A percentile compares a stretch with the other conserved stretches of the same genome.
Conservation (phyloP, 2,888 invertebrate species). For the Sericinus montela region DNA sequence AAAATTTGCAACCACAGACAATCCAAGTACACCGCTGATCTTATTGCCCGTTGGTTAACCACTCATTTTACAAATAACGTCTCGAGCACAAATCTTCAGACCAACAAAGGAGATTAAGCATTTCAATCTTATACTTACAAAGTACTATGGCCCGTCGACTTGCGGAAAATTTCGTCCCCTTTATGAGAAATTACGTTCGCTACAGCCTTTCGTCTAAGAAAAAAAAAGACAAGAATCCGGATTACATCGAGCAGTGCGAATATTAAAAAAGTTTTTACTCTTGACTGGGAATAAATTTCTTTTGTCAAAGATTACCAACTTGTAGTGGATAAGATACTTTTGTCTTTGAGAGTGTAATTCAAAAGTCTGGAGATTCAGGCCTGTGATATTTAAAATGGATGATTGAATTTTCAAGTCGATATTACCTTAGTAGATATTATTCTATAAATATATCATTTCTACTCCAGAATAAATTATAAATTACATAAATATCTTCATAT, state of each 20-base stretch:
- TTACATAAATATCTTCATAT: too few species aligned
- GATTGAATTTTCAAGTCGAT: too few species aligned
- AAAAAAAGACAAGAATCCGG: constrained; percentile 9
- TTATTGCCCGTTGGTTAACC: not conserved
- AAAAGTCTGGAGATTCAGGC: too few species aligned
- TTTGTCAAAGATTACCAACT: constrained; percentile 2
- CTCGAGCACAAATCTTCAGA: constrained; percentile 12
- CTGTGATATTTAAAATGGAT: too few species aligned
- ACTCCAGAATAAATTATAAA: too few species aligned
- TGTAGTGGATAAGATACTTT: constrained; percentile 1
- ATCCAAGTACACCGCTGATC: too few species aligned
- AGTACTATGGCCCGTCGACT: constrained; percentile 10
- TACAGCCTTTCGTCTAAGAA: constrained; percentile 12
- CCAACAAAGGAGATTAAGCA: constrained; percentile 18
- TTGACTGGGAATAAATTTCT: constrained; percentile 14
- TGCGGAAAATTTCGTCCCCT: constrained; percentile 15
- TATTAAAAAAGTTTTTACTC: constrained; percentile 71
- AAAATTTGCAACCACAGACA: too few species aligned
- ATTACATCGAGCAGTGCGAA: constrained; percentile 65
- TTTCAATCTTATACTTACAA: constrained; percentile 20
- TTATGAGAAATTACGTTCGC: constrained; percentile 16
- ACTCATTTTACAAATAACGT: constrained; percentile 13
- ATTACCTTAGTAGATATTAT: too few species aligned
- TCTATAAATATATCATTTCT: too few species aligned
- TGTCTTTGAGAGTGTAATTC: not conserved